Evolutionary conservation across 2,888 invertebrate species (phyloP).

Genomic region (Syrphus vitripennis): DNA sequence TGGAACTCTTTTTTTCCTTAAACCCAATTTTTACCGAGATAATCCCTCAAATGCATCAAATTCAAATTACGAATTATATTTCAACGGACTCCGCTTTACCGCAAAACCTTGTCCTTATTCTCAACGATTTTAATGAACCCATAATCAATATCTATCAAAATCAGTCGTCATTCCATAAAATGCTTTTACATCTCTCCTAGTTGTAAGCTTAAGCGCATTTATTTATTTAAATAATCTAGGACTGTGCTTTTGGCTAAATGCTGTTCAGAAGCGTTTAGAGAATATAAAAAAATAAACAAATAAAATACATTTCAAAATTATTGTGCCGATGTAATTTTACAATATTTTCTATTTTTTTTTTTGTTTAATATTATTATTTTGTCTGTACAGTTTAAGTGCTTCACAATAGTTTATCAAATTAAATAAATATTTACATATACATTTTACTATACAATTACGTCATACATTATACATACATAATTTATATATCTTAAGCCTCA

Average conservation of each 20-base stretch:
- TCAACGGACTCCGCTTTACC: too few species aligned
- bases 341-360: not conserved
- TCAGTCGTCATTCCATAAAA: not conserved
- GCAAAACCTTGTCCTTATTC: too few species aligned
- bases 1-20: too few species aligned
- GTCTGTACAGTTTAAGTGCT: not conserved
- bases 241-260: not conserved
- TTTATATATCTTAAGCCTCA: not conserved
- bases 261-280: not conserved
- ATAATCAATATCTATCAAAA: not conserved
- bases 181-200: not conserved
- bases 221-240: not conserved
- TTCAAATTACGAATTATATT: too few species aligned
- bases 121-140: too few species aligned
- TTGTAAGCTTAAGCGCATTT: not conserved
- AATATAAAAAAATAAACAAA: not conserved
- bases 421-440: conserved; percentile 8
- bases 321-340: conserved; percentile 2
- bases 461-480: not conserved
- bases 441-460: not conserved
- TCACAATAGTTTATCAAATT: not conserved
- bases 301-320: not conserved
- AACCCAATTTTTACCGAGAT: too few species aligned
- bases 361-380: not conserved
- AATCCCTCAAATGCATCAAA: too few species aligned